Base-by-base conservation (phyloP, 2,888 invertebrate species). In the Philaethria dido region DNA sequence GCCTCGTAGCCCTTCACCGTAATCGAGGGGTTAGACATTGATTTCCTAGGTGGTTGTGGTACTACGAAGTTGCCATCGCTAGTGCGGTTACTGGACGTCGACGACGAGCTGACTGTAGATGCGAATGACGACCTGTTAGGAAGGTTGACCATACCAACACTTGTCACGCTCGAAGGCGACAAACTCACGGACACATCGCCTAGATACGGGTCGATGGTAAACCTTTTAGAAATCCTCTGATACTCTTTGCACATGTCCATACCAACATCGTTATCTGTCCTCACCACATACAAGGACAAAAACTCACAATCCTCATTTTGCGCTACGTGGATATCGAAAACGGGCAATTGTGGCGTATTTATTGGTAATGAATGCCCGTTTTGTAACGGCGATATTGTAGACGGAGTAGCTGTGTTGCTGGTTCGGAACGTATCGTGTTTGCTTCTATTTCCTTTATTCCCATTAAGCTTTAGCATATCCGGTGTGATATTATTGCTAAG, bases 31-130 rank as follows among this genome's bases (percentile, higher is more conserved):
- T 90, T 88, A 0, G 81, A 78, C 0, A 89, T 80, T 0, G 87
- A 89, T 77, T 91, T 92, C 1, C 92, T 80, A 0, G 93, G 93
- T 6, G 92, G 89, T 74, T 88, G 93, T 0, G 93, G 93, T 0
- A 93, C 93, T 0, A 92, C 89, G 62, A 93, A 93, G 3, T 86
- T 83, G 0, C 93, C 93, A 65, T 93, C 93, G 62, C 90, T 92
- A 0, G 93, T 93, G 45, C 93, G 78, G 62, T 86, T 92, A 64
- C 92, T 92, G 0, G 82, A 77, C 0, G 87, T 83, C 0, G 93
- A 91, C 9, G 86, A 83, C 0, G 92, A 89, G 69, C 90, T 89
- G 1, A 87, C 84, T 2, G 88, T 89, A 0, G 93, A 92, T 1
- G 87, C 88, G 63, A 89, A 93, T 2, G 93, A 93, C 0, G 85